Evolutionary conservation across 2,797 vertebrate species (phyloP), one percentile per base, ranked within the genome.

Genomic region (Rhynchonycteris naso): DNA sequence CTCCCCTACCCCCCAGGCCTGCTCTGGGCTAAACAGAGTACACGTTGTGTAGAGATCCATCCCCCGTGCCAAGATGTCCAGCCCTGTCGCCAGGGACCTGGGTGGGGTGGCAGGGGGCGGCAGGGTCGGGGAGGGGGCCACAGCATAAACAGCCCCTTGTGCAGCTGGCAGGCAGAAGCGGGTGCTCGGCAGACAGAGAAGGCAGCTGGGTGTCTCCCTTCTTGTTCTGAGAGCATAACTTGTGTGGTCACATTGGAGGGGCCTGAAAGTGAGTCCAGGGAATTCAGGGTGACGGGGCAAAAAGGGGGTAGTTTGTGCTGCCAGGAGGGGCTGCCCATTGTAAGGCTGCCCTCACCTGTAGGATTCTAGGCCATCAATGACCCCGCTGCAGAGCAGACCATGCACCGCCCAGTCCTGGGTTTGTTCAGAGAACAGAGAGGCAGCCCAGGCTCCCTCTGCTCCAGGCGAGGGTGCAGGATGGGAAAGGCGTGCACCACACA

Each of bases 71-170:
- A 97, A 96, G 95, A 87, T 1, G 58, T 19, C 61, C 82, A 19
- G 47, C 24, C 66, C 86, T 80, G 88, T 93, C 52, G 26, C 96
- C 97, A 95, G 92, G 79, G 74, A 91, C 79, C 47, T 71, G 82
- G 95, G 83, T 91, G 90, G 87, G 92, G 88, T 5, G 74, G 86
- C 38, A 7, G n/a, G 87, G 74, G 81, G 75, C 50, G 26, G 59
- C 1, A 6, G 1, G 80, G 82, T 43, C 47, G 76, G 72, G 56
- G 78, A 54, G 61, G 76, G 35, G 86, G 81, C 83, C 18, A 1
- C 18, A 0, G 66, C 83, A 94, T 88, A 95, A 96, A 96, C 10
- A 47, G 83, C 7, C 84, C 79, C 97, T 95, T 97, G 96, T 97
- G 71, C 24, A 7, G 19, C 86, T 1, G 33, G 15, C 2, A 47